Conservation (phyloP, 1,140 invertebrate genomes). For the Ditylenchus dipsaci region DNA sequence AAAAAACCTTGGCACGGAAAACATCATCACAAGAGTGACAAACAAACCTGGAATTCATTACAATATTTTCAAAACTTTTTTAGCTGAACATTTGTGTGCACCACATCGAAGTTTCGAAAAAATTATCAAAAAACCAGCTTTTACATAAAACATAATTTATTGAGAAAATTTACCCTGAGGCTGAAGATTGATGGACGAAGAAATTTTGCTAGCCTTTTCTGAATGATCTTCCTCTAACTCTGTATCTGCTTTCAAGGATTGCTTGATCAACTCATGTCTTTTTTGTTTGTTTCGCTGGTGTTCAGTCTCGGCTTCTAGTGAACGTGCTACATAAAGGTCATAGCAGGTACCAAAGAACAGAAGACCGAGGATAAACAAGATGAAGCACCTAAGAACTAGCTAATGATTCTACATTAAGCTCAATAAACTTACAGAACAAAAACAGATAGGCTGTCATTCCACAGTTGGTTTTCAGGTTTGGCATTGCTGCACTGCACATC, state of each 20-base stretch:
- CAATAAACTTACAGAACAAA: slow-evolving; percentile 43
- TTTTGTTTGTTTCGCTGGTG: background rate
- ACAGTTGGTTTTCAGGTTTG: slow-evolving; percentile 46
- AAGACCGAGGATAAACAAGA: slow-evolving; percentile 46
- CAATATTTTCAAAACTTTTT: too few species aligned
- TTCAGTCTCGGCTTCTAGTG: slow-evolving; percentile 26
- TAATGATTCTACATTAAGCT: background rate
- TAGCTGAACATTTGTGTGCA: too few species aligned
- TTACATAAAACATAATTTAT: background rate
- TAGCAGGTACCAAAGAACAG: slow-evolving; percentile 55
- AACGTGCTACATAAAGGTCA: slow-evolving; percentile 43
- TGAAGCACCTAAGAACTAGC: slow-evolving; percentile 24
- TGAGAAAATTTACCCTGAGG: background rate
- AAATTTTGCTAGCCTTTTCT: slow-evolving; percentile 5
- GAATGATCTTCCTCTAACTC: background rate
- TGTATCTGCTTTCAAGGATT: background rate
- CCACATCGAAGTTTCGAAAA: too few species aligned
- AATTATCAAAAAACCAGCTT: too few species aligned
- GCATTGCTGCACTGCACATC: slow-evolving; percentile 54
- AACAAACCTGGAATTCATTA: slow-evolving; percentile 37
- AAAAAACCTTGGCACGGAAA: slow-evolving; percentile 33
- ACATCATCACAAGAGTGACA: slow-evolving; percentile 41
- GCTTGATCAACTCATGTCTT: slow-evolving; percentile 4
- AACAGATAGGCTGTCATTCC: slow-evolving; percentile 45
- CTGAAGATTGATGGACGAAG: slow-evolving; percentile 7